Conservation (phyloP, 2,113 vertebrate species). For the Chaetorhynchus papuensis region DNA sequence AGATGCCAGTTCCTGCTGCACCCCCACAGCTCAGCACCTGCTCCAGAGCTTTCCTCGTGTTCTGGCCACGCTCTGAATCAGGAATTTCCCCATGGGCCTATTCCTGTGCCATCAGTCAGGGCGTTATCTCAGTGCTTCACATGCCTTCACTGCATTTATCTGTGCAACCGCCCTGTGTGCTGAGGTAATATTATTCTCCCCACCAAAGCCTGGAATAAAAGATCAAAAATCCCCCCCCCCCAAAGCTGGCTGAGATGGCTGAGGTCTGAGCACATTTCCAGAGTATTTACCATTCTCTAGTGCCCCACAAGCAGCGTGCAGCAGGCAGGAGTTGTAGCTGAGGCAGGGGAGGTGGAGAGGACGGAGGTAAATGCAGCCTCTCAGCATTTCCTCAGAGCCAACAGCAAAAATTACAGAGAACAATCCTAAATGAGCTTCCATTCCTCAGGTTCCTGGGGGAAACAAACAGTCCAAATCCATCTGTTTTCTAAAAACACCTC, state of each 20-base stretch:
- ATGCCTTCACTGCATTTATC: neutral
- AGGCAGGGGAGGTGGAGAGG: neutral
- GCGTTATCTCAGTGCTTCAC: fast-evolving
- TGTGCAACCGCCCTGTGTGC: neutral
- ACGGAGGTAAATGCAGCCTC: fast-evolving
- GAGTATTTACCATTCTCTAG: fast-evolving
- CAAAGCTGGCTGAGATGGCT: neutral
- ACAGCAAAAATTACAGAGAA: neutral
- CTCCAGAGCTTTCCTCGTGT: neutral
- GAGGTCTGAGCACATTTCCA: neutral
- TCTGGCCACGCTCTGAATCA: neutral
- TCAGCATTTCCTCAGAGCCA: neutral
- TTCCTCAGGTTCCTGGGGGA: neutral
- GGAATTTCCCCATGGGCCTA: neutral
- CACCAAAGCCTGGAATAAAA: neutral
- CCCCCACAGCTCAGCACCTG: neutral
- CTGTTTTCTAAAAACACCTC: neutral
- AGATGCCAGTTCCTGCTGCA: neutral
- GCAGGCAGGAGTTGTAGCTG: neutral
- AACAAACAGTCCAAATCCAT: neutral
- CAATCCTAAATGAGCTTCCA: neutral
- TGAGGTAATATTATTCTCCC: fast-evolving
- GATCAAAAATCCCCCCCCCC: neutral
- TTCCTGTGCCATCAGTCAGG: fast-evolving
- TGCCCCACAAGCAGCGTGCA: neutral